These are phyloP conservation scores for Campoplex nolae DNA, from an alignment of 2,888 invertebrate species.

Conservation along the genomic window DNA sequence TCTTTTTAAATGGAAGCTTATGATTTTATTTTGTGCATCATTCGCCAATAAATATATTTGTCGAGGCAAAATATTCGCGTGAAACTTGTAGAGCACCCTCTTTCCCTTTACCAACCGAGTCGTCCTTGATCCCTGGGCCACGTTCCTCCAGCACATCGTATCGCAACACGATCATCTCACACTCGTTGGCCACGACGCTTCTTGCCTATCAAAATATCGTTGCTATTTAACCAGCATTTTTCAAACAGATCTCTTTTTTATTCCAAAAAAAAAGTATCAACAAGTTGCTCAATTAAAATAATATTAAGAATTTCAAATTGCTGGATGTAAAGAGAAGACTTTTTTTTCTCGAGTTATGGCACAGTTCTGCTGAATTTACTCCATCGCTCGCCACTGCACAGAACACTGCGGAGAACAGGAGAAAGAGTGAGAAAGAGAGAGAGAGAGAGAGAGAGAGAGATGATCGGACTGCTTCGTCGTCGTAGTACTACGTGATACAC, in stretches of 20 bases:
- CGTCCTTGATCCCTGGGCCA: slow-evolving; percentile 83
- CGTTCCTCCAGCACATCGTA: slow-evolving; percentile 77
- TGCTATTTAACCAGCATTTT: no score
- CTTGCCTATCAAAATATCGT: not conserved
- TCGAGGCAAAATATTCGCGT: slow-evolving; percentile 46
- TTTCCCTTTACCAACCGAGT: slow-evolving; percentile 79
- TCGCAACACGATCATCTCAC: slow-evolving; percentile 31
- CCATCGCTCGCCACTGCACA: not conserved
- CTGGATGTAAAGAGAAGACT: not conserved
- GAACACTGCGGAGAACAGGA: not conserved
- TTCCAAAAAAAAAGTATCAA: not conserved
- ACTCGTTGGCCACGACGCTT: slow-evolving; percentile 16
- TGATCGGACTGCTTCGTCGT: slow-evolving; percentile 55
- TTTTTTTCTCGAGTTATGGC: not conserved
- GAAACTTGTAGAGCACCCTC: slow-evolving; percentile 72
- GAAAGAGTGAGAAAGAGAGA: slow-evolving; percentile 57
- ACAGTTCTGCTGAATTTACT: slow-evolving; percentile 29
- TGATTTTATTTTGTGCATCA: not conserved
- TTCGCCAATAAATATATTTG: not conserved
- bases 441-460: slow-evolving; percentile 72
- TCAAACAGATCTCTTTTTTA: not conserved
- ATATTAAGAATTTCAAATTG: not conserved
- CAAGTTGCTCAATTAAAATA: not conserved
- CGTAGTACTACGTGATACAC: slow-evolving; percentile 73
- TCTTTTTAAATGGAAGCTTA: not conserved